Evolutionary conservation across 2,113 vertebrate species (phyloP).

Genomic region (Sapajus apella): DNA sequence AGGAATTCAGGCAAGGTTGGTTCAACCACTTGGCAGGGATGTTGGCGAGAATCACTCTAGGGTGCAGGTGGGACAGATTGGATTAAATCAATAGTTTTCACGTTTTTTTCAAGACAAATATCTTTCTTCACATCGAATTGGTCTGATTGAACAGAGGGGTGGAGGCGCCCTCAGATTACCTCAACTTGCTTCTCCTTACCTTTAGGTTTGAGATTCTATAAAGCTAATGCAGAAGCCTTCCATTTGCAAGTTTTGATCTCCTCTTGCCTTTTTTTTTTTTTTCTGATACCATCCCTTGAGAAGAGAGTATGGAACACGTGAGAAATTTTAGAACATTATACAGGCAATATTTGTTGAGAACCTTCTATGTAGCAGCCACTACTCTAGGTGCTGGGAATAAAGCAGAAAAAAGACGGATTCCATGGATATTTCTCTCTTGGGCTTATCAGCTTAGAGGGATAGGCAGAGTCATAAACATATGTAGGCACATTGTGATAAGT

Average conservation of each 20-base stretch:
- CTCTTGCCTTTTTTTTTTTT: not conserved
- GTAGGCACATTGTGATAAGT: not conserved
- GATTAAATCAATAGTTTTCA: not conserved
- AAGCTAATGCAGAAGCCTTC: not conserved
- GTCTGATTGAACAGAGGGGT: not conserved
- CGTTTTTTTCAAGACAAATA: not conserved
- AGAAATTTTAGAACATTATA: not conserved
- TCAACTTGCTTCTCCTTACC: not conserved
- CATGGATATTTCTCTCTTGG: accelerated
- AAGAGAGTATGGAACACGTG: not conserved
- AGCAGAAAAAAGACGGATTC: not conserved
- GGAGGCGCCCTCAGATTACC: not conserved
- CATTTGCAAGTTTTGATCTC: not conserved
- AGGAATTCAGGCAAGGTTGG: not conserved
- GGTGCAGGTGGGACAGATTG: not conserved
- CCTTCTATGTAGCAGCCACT: too few species aligned
- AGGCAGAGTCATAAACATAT: not conserved
- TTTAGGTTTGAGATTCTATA: not conserved
- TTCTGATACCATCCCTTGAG: not conserved
- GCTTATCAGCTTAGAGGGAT: not conserved
- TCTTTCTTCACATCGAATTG: not conserved
- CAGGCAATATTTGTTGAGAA: not conserved
- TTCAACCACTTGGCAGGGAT: not conserved
- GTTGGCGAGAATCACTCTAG: not conserved
- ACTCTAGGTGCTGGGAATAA: not conserved